These are phyloP conservation scores for Tachina grossa DNA, from an alignment of 2,888 invertebrate genomes.

Conservation along the genomic window DNA sequence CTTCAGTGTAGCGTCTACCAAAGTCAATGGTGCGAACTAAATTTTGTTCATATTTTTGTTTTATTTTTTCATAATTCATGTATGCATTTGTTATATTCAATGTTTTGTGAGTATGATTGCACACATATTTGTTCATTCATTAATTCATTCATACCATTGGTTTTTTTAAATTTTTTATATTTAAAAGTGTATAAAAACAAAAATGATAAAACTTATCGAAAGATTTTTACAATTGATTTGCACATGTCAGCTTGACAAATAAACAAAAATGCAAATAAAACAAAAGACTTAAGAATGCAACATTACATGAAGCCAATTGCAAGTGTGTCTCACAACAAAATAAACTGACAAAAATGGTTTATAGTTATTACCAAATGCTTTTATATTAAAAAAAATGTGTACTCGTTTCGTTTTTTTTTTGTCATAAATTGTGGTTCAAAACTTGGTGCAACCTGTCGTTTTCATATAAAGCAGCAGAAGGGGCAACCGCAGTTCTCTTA, in stretches of 20 bases:
- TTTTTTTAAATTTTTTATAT: not conserved
- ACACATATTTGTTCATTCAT: not conserved
- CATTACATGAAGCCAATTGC: conserved; percentile 5
- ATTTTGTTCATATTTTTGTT: not conserved
- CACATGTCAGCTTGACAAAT: conserved; percentile 47
- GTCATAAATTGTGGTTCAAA: too few relatives aligned
- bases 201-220: conserved; percentile 47
- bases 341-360: not conserved
- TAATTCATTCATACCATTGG: not conserved
- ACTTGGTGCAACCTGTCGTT: not conserved
- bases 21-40: conserved; percentile 3
- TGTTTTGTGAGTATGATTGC: conserved; percentile 1
- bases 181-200: conserved; percentile 22
- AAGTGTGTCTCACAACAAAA: not conserved
- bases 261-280: conserved; percentile 33
- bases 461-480: not conserved
- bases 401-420: too few relatives aligned
- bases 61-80: conserved; percentile 21
- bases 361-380: not conserved
- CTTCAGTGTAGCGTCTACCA: conserved; percentile 12
- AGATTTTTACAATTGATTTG: conserved; percentile 55
- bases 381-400: not conserved
- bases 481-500: not conserved
- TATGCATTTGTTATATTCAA: conserved; percentile 20
- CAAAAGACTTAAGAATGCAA: conserved; percentile 32